phyloP scores from a whole-genome alignment of 1,140 invertebrate species.

The Hetaerina americana region DNA sequence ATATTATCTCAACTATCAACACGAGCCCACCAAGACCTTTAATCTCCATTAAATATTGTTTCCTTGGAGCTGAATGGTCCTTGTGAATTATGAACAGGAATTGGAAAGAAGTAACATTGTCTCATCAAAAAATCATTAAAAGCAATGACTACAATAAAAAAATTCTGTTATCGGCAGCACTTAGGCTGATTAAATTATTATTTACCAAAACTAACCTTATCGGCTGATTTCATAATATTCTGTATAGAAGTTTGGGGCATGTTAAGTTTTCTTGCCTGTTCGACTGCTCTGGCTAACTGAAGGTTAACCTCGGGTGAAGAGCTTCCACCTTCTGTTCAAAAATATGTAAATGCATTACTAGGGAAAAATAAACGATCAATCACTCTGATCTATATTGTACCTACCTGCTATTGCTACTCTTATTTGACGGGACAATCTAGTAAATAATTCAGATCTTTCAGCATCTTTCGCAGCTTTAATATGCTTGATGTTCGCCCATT shows the following conservation, averaged over 20 bases:
- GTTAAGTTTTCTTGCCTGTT: neutral
- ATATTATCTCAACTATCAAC: neutral
- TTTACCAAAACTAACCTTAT: neutral
- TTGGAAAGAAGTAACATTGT: too few species aligned
- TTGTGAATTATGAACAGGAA: too few species aligned
- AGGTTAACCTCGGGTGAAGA: neutral
- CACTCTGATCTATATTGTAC: neutral
- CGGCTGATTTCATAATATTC: neutral
- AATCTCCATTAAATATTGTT: neutral
- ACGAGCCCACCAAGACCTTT: neutral
- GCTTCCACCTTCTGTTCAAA: neutral
- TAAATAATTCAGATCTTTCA: conserved; percentile 17
- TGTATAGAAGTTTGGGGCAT: neutral
- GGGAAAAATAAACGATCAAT: neutral
- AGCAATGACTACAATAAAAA: too few species aligned
- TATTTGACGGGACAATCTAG: conserved; percentile 12
- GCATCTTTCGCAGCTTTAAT: conserved; percentile 27
- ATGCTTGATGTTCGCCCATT: conserved; percentile 31
- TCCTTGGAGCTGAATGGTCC: neutral
- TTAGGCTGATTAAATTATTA: too few species aligned
- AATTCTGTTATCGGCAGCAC: too few species aligned
- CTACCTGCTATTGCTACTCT: neutral
- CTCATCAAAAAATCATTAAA: too few species aligned
- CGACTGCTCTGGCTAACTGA: neutral
- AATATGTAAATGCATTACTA: too few species aligned